These are phyloP conservation scores for Lochmaea crataegi DNA, from an alignment of 2,888 invertebrate genomes.

Conservation along the genomic window DNA sequence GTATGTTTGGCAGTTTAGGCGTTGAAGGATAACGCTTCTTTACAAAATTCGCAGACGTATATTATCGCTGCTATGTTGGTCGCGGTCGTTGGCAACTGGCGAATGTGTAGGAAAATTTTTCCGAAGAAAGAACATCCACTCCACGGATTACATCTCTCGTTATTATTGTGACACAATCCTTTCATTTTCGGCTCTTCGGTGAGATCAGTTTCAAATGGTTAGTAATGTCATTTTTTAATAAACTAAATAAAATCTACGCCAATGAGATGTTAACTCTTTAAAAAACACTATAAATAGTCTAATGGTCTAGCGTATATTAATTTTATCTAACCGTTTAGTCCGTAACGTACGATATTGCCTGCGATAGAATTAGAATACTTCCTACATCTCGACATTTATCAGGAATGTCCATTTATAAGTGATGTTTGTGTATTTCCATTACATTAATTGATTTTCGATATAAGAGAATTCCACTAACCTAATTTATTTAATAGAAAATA, in stretches of 20 bases:
- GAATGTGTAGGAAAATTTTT: too few species aligned
- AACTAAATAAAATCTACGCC: not conserved
- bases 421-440: slow-evolving; percentile 18
- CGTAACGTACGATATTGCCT: slow-evolving; percentile 26
- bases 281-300: not conserved
- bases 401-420: slow-evolving; percentile 25
- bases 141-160: too few species aligned
- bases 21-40: too few species aligned
- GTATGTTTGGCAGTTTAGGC: too few species aligned
- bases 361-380: slow-evolving; percentile 27
- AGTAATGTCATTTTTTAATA: too few species aligned
- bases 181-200: too few species aligned
- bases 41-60: too few species aligned
- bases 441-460: slow-evolving; percentile 26
- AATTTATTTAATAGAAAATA: slow-evolving; percentile 24
- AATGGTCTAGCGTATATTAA: slow-evolving; percentile 11
- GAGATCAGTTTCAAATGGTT: too few species aligned
- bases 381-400: slow-evolving; percentile 25
- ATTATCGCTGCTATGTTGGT: too few species aligned
- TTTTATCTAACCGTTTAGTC: slow-evolving; percentile 25
- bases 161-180: too few species aligned
- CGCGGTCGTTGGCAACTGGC: too few species aligned
- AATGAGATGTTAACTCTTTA: not conserved
- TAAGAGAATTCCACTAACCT: slow-evolving; percentile 24
- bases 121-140: too few species aligned